phyloP scores from a whole-genome alignment of 2,888 invertebrate genomes.

The Phaedon cochleariae region DNA sequence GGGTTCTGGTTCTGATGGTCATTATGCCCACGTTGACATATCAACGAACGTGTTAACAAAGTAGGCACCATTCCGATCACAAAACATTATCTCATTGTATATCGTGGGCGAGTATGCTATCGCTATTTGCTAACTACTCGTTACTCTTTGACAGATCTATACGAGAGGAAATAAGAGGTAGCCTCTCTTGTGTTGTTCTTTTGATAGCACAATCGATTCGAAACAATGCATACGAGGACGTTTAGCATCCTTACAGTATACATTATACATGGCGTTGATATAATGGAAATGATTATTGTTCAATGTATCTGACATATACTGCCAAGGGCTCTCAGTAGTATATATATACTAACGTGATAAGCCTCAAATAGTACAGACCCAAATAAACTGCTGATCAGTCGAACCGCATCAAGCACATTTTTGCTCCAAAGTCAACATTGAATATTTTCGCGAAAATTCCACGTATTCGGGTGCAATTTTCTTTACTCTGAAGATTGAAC shows the following conservation, averaged over 20 bases:
- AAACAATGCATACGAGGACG: not conserved
- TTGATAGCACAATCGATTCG: not conserved
- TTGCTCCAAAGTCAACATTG: too few relatives aligned
- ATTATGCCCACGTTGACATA: conserved; percentile 37
- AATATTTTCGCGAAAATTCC: too few relatives aligned
- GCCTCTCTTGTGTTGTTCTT: not conserved
- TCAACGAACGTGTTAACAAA: conserved; percentile 28
- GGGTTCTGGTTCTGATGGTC: not conserved
- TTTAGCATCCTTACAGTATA: not conserved
- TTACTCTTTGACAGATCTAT: not conserved
- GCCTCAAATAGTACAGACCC: too few relatives aligned
- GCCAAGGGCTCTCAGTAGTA: too few relatives aligned
- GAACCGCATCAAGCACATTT: too few relatives aligned
- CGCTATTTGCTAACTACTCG: conserved; percentile 25
- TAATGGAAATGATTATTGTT: too few relatives aligned
- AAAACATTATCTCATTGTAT: conserved; percentile 29
- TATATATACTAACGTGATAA: too few relatives aligned
- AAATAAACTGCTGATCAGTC: too few relatives aligned
- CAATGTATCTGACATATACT: too few relatives aligned
- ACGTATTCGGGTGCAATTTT: too few relatives aligned
- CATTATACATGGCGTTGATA: too few relatives aligned
- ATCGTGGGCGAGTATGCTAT: conserved; percentile 23
- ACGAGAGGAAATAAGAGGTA: not conserved
- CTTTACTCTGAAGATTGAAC: too few relatives aligned
- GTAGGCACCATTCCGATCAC: conserved; percentile 29